Evolutionary conservation across 2,113 vertebrate species (phyloP).

Genomic region (Tursiops truncatus): DNA sequence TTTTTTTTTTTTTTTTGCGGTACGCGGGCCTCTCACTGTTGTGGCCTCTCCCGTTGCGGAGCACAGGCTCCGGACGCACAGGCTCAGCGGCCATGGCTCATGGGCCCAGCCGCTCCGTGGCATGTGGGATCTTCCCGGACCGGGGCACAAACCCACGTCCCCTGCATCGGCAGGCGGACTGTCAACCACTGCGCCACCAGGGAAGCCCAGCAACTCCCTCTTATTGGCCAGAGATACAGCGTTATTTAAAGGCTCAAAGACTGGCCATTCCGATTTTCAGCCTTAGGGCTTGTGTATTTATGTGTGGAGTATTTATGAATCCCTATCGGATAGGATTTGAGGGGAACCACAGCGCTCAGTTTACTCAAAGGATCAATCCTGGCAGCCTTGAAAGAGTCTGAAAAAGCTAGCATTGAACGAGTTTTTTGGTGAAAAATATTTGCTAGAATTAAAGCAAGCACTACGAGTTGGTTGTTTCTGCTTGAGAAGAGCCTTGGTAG

Average conservation of each 20-base stretch:
- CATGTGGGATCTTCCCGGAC: too few species aligned
- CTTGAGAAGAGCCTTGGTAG: neutral
- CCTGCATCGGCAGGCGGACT: too few species aligned
- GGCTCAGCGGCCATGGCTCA: too few species aligned
- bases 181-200: too few species aligned
- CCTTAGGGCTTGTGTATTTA: neutral
- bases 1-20: too few species aligned
- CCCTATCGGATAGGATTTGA: neutral
- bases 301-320: neutral
- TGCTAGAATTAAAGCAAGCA: neutral
- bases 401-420: neutral
- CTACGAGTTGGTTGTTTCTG: neutral
- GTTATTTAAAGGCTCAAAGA: neutral
- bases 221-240: neutral
- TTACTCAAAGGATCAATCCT: neutral
- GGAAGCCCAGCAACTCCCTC: neutral
- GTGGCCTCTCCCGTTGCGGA: too few species aligned
- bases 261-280: neutral
- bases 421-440: neutral
- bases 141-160: too few species aligned
- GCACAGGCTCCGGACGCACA: too few species aligned
- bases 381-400: neutral
- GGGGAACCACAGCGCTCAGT: neutral
- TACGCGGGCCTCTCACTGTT: too few species aligned
- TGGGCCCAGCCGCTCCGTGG: too few species aligned